A percentile compares a stretch with the other conserved stretches of the same genome.
phyloP scores from a whole-genome alignment of 1,140 invertebrate species.

The Philotrypesis tridentata region DNA sequence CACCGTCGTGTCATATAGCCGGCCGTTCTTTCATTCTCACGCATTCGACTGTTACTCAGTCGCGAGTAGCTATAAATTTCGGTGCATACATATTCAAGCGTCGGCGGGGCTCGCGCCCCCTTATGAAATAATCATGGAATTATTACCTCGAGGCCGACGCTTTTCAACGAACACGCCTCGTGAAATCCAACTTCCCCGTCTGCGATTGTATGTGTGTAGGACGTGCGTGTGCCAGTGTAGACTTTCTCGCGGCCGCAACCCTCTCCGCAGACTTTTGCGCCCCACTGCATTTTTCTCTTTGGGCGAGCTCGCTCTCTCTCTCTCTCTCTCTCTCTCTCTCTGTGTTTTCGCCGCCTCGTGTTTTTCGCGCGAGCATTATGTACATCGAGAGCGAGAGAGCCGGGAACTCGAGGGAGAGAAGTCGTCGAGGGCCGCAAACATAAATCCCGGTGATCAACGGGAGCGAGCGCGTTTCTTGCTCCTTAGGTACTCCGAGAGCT shows the following conservation, averaged over 20 bases:
- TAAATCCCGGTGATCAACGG: conserved; percentile 34
- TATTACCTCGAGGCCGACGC: conserved; percentile 64
- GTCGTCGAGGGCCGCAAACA: conserved; percentile 31
- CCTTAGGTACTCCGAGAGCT: conserved; percentile 6
- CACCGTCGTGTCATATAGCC: neutral
- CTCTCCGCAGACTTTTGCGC: neutral
- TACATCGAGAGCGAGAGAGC: conserved; percentile 20
- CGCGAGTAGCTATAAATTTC: conserved; percentile 66
- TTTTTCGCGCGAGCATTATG: conserved; percentile 40
- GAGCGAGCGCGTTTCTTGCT: conserved; percentile 14
- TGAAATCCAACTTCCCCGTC: conserved; percentile 36
- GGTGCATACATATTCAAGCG: conserved; percentile 70
- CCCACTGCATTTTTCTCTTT: conserved; percentile 16
- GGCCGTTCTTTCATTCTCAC: neutral
- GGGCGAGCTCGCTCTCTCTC: neutral
- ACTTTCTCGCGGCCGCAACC: too few relatives aligned
- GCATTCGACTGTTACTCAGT: conserved; percentile 1
- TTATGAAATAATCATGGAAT: conserved; percentile 72
- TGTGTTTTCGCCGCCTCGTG: conserved; percentile 12
- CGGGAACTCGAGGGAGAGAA: conserved; percentile 3
- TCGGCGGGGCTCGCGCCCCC: conserved; percentile 45
- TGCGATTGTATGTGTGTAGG: neutral
- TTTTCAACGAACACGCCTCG: conserved; percentile 60
- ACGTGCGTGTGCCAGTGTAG: too few relatives aligned
- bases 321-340: neutral